phyloP scores from a whole-genome alignment of 2,888 invertebrate species.

The Oxycera nigricornis region DNA sequence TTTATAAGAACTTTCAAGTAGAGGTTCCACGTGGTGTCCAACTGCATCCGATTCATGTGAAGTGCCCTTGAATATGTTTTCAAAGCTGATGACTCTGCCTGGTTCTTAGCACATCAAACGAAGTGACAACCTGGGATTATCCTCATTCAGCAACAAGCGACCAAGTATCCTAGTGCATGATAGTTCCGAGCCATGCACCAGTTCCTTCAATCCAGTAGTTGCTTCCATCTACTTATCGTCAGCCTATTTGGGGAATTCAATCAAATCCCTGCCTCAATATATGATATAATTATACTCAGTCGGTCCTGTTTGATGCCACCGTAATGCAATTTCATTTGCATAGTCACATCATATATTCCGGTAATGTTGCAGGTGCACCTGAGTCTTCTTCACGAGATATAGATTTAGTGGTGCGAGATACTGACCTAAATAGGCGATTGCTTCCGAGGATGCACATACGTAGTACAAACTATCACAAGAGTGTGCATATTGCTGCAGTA shows the following conservation, averaged over 20 bases:
- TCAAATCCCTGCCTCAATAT: neutral
- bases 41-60: too few species aligned
- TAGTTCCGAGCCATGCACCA: too few species aligned
- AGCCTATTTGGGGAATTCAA: neutral
- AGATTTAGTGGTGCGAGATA: conserved; percentile 1
- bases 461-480: neutral
- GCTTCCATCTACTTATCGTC: too few species aligned
- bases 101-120: too few species aligned
- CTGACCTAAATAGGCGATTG: conserved; percentile 5
- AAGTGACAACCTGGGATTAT: too few species aligned
- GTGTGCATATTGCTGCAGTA: conserved; percentile 11
- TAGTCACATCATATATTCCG: conserved; percentile 8
- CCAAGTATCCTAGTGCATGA: too few species aligned
- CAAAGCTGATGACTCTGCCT: too few species aligned
- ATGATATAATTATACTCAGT: neutral
- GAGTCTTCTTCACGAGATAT: conserved; percentile 9
- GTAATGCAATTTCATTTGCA: conserved; percentile 29
- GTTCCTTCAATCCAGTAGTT: too few species aligned
- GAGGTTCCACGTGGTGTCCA: too few species aligned
- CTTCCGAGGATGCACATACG: neutral
- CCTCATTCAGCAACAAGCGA: too few species aligned
- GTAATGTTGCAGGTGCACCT: conserved; percentile 24
- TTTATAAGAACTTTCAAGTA: too few species aligned
- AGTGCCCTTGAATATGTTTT: too few species aligned
- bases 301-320: neutral